These are phyloP conservation scores for Enteromius radiatus DNA, from an alignment of 2,797 vertebrate species.

Conservation along the genomic window DNA sequence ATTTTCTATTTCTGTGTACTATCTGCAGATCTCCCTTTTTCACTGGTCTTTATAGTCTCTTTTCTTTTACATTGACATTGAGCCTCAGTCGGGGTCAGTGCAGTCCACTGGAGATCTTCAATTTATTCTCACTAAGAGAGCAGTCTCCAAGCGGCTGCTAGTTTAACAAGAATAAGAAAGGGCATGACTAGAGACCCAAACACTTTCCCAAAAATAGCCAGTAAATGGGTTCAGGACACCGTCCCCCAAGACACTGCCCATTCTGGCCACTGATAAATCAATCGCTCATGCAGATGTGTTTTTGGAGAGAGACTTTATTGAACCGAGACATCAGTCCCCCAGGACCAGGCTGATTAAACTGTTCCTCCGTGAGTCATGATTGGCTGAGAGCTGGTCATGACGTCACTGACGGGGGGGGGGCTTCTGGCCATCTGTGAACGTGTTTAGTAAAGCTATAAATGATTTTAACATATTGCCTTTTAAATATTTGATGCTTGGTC, in stretches of 20 bases:
- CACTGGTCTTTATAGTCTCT: background rate
- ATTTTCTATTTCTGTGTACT: background rate
- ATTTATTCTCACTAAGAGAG: conserved; percentile 11
- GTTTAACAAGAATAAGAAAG: conserved; percentile 30
- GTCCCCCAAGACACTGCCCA: background rate
- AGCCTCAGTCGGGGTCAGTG: background rate
- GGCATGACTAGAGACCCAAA: conserved; percentile 26
- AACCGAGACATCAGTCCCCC: conserved; percentile 19
- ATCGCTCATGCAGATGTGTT: conserved; percentile 1
- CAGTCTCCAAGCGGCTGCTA: background rate
- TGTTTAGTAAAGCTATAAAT: background rate
- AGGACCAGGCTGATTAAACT: background rate
- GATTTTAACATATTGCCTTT: background rate
- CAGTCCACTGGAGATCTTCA: conserved; percentile 15
- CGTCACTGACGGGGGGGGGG: conserved; percentile 1
- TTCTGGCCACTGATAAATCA: conserved; percentile 28
- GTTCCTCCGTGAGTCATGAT: conserved; percentile 3
- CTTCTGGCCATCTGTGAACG: background rate
- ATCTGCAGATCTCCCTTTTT: background rate
- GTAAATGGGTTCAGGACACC: conserved; percentile 8
- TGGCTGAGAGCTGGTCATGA: conserved; percentile 14
- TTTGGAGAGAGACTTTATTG: conserved; percentile 4
- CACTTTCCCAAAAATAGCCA: conserved; percentile 20
- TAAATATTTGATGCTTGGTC: background rate
- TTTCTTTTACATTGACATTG: background rate